A percentile compares a stretch with the other conserved stretches of the same genome.
These are phyloP conservation scores for Candidula unifasciata DNA, from an alignment of 2,888 invertebrate species.

Conservation along the genomic window DNA sequence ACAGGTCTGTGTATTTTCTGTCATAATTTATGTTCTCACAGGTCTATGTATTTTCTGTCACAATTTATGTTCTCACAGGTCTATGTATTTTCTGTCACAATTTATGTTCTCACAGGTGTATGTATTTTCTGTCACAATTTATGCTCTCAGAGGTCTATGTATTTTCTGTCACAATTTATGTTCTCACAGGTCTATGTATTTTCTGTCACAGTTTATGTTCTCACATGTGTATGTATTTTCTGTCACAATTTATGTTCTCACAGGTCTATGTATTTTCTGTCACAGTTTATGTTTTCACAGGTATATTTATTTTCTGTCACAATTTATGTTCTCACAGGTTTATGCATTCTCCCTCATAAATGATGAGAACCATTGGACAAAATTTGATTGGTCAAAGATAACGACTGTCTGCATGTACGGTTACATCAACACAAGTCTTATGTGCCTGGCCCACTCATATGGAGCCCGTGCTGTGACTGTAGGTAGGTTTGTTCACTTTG, in stretches of 20 bases:
- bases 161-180: too few relatives aligned
- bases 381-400: constrained; percentile 76
- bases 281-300: background rate
- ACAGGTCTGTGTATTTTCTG: too few relatives aligned
- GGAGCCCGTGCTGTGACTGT: constrained; percentile 67
- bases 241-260: background rate
- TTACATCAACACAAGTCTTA: constrained; percentile 71
- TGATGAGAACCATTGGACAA: constrained; percentile 64
- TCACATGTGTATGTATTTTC: too few relatives aligned
- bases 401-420: constrained; percentile 76
- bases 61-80: too few relatives aligned
- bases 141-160: too few relatives aligned
- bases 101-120: too few relatives aligned
- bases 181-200: background rate
- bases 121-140: too few relatives aligned
- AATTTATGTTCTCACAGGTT: constrained; percentile 61
- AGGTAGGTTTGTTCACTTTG: too few relatives aligned
- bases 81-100: too few relatives aligned
- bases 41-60: too few relatives aligned
- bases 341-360: constrained; percentile 71
- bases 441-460: constrained; percentile 75
- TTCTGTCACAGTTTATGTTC: background rate
- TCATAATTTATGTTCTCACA: too few relatives aligned
- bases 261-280: background rate
- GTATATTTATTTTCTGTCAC: background rate